phyloP scores from a whole-genome alignment of 2,888 invertebrate species.

The Tipula unca region DNA sequence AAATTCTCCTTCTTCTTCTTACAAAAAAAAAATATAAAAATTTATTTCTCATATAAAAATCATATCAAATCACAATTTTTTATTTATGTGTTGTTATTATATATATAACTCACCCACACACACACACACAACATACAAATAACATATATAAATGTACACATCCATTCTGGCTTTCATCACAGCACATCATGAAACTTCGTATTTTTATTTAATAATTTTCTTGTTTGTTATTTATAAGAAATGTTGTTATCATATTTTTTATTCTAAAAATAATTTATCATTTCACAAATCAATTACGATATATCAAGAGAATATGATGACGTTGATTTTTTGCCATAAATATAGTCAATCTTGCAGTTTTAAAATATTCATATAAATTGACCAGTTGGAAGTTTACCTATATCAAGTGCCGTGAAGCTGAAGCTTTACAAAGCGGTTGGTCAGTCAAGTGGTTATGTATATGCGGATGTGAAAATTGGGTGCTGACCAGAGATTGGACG shows the following conservation, averaged over 20 bases:
- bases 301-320: not conserved
- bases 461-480: too few relatives aligned
- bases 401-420: too few relatives aligned
- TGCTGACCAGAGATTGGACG: too few relatives aligned
- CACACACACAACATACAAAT: not conserved
- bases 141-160: too few relatives aligned
- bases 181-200: not conserved
- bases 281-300: not conserved
- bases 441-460: too few relatives aligned
- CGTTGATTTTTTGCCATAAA: not conserved
- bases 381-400: too few relatives aligned
- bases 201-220: not conserved
- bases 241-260: not conserved
- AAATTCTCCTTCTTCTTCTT: not conserved
- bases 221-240: not conserved
- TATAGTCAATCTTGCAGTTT: not conserved
- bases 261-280: not conserved
- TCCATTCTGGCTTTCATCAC: not conserved
- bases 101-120: not conserved
- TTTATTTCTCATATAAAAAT: not conserved
- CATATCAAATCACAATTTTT: not conserved
- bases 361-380: not conserved
- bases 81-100: not conserved
- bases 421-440: too few relatives aligned
- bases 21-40: not conserved